Evolutionary conservation across 2,113 vertebrate species (phyloP).

Genomic region (Megaceryle torquata): DNA sequence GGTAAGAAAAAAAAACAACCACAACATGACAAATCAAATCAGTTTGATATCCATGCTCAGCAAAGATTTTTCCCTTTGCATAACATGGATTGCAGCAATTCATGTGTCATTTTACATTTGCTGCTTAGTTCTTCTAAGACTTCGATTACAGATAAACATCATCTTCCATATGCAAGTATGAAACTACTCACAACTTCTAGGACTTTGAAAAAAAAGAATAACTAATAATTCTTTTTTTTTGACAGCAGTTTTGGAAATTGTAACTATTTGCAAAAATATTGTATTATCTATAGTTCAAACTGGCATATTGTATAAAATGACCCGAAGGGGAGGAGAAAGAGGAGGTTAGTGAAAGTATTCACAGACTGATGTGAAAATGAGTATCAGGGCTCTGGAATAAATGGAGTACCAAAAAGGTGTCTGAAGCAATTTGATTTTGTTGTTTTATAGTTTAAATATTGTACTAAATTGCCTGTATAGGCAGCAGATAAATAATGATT

Average conservation of each 20-base stretch:
- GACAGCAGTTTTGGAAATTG: neutral
- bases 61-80: neutral
- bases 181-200: neutral
- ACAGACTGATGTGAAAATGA: neutral
- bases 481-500: constrained; percentile 16
- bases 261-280: neutral
- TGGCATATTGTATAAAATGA: neutral
- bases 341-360: neutral
- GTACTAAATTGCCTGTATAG: neutral
- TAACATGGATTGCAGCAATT: neutral
- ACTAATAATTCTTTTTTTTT: neutral
- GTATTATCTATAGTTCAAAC: neutral
- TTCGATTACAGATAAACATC: neutral
- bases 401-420: neutral
- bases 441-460: constrained; percentile 32
- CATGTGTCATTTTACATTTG: neutral
- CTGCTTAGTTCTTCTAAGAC: neutral
- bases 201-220: neutral
- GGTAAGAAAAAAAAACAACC: neutral
- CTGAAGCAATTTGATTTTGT: neutral
- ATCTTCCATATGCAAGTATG: neutral
- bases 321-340: neutral
- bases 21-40: neutral
- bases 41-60: neutral
- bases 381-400: constrained; percentile 5